Conservation (phyloP, 2,797 vertebrate genomes). For the Botia almorhae region DNA sequence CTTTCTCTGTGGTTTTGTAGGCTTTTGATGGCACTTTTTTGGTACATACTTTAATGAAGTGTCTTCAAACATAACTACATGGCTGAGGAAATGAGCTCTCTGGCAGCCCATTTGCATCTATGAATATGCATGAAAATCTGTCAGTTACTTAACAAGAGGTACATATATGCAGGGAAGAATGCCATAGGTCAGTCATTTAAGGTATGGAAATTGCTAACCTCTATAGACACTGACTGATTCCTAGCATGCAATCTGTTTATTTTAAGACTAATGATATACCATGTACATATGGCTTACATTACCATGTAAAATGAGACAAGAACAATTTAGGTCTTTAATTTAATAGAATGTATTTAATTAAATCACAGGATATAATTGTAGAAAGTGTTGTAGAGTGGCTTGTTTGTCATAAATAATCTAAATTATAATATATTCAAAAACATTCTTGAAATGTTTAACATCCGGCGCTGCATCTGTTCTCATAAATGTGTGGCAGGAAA, state of each 20-base stretch:
- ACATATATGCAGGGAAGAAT: constrained; percentile 72
- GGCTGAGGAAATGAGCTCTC: constrained; percentile 73
- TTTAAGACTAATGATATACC: constrained; percentile 7
- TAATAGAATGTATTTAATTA: constrained; percentile 20
- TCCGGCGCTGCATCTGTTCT: constrained; percentile 25
- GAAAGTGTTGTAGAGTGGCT: not conserved
- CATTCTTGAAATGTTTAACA: constrained; percentile 30
- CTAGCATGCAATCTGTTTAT: constrained; percentile 28
- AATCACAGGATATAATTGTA: not conserved
- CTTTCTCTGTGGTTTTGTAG: constrained; percentile 27
- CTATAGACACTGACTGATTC: constrained; percentile 49
- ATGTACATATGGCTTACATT: constrained; percentile 16
- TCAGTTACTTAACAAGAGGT: constrained; percentile 72
- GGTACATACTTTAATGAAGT: constrained; percentile 72
- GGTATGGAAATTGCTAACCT: constrained; percentile 73
- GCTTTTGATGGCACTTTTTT: constrained; percentile 64
- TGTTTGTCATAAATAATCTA: constrained; percentile 32
- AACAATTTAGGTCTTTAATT: constrained; percentile 18
- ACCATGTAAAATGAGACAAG: not conserved
- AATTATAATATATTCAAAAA: constrained; percentile 27
- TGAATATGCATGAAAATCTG: constrained; percentile 85
- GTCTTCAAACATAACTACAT: constrained; percentile 56
- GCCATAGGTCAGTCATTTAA: constrained; percentile 77
- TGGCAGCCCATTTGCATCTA: constrained; percentile 78
- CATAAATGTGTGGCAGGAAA: constrained; percentile 14